phyloP scores from a whole-genome alignment of 2,888 invertebrate species.

The Latrodectus hesperus region DNA sequence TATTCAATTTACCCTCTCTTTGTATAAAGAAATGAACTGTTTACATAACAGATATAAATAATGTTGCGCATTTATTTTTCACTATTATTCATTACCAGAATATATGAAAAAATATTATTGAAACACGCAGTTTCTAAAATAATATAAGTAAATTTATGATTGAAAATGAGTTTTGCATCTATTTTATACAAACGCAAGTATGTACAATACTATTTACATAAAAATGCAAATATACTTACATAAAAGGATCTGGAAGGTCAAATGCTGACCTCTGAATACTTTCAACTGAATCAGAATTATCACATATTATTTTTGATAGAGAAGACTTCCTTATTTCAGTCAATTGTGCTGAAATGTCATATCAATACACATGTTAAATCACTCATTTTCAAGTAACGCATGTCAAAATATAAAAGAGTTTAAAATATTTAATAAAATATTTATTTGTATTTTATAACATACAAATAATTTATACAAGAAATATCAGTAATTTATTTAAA shows the following conservation, averaged over 20 bases:
- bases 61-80: too few species aligned
- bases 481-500: too few species aligned
- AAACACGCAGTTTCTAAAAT: not conserved
- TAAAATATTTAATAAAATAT: not conserved
- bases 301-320: constrained; percentile 88
- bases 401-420: too few species aligned
- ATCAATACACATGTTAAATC: not conserved
- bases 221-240: constrained; percentile 77
- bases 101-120: not conserved
- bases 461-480: too few species aligned
- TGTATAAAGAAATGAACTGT: too few species aligned
- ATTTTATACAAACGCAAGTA: not conserved
- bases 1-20: too few species aligned
- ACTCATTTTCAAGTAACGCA: too few species aligned
- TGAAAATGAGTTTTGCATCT: not conserved
- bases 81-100: not conserved
- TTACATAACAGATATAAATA: too few species aligned
- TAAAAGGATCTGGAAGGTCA: constrained; percentile 91
- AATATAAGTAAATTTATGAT: not conserved
- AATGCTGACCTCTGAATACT: constrained; percentile 93
- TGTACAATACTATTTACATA: too few species aligned
- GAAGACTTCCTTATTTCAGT: constrained; percentile 88
- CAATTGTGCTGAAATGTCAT: constrained; percentile 79
- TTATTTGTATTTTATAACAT: not conserved
- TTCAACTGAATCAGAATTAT: constrained; percentile 88